Base-by-base conservation (phyloP, 2,113 vertebrate species). In the Campylomormyrus numenius region DNA sequence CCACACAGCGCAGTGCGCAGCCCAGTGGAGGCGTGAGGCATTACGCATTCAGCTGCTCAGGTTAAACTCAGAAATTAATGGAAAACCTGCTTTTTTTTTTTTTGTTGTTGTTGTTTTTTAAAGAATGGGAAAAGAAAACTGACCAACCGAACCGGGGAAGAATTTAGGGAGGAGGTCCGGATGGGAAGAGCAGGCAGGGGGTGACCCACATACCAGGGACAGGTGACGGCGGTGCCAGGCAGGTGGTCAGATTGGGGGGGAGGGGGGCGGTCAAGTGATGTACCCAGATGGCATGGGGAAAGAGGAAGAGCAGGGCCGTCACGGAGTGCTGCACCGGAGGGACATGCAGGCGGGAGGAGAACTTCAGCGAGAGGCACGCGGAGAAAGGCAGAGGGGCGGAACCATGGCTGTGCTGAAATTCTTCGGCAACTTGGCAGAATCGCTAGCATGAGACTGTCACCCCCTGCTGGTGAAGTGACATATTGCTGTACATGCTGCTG, bases 121-220 rank as follows among this genome's bases (percentile, higher is more conserved):
- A 62, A 62, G 56, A 62, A 9, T 9, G 21, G 21, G 56, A 9
- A 62, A 62, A n/a, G 21, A n/a, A 62, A 62, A 24, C 46, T 46
- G 45, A 42, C 46, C 39, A 70, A 21, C 62, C 31, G 5, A 31
- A 39, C 39, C 17, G 17, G 27, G 10, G 6, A 42, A 19, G 24
- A 89, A 80, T 83, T 46, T 31, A n/a, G 53, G 70, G 35, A 24
- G 49, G 53, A 21, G 27, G 50, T 77, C 39, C 7, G 15, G 27
- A 53, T 87, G 5, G 52, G 31, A 48, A 83, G 35, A 8, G 39
- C 9, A 77, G 80, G 77, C 52, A 11, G 48, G 49, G 91, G 89
- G 90, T 91, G 93, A 92, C 92, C 93, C 92, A 93, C 58, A 92
- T 92, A 91, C 89, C 87, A 50, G 27, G 27, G 90, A 92, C 89